A percentile compares a stretch with the other conserved stretches of the same genome.
Evolutionary conservation across 2,113 vertebrate genomes (phyloP).

Genomic region (Clinocottus analis): DNA sequence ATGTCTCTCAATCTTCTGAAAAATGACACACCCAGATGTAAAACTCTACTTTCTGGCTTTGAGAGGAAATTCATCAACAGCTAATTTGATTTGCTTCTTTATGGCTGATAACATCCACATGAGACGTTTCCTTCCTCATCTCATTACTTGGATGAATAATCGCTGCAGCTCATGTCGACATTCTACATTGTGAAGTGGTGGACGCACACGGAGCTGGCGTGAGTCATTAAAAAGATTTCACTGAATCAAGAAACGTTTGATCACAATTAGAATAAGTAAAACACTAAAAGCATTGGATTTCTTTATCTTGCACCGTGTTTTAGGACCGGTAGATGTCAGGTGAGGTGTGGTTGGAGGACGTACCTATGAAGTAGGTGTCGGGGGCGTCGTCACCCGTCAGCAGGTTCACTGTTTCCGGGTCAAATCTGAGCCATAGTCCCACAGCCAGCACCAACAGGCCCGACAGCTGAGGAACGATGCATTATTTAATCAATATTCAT

Average conservation of each 20-base stretch:
- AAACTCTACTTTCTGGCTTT: not conserved
- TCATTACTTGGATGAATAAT: not conserved
- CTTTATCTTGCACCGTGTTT: not conserved
- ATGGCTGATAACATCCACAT: not conserved
- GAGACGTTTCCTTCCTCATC: not conserved
- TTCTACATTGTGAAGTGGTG: not conserved
- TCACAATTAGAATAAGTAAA: not conserved
- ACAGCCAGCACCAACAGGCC: constrained; percentile 91
- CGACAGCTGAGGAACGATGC: constrained; percentile 84
- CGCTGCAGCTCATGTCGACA: not conserved
- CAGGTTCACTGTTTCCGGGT: constrained; percentile 85
- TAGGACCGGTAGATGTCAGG: not conserved
- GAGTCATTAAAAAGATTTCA: not conserved
- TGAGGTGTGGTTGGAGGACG: constrained; percentile 61
- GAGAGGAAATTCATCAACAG: not conserved
- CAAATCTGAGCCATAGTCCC: constrained; percentile 95
- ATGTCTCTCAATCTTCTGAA: no score
- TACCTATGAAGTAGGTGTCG: constrained; percentile 92
- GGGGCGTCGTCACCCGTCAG: constrained; percentile 85
- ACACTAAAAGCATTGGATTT: not conserved
- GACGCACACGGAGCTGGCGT: not conserved
- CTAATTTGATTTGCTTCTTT: not conserved
- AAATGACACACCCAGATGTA: no score
- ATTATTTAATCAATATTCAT: not conserved
- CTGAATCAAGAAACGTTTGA: not conserved